Evolutionary conservation across 2,888 invertebrate species (phyloP).

Genomic region (Syrphus vitripennis): DNA sequence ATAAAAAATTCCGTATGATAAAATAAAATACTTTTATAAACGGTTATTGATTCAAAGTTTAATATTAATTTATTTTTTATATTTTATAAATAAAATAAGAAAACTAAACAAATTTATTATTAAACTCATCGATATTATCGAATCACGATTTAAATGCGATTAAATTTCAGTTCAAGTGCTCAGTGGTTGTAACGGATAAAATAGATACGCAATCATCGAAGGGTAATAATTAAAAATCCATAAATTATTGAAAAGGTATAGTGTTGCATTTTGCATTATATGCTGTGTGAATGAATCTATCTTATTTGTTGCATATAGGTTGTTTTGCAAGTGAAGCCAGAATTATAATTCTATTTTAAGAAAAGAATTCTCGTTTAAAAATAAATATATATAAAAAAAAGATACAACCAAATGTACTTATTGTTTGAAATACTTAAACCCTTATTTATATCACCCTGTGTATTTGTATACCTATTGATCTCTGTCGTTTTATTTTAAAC

Average conservation of each 20-base stretch:
- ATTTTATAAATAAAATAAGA: background rate
- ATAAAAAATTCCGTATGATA: conserved; percentile 11
- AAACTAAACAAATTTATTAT: background rate
- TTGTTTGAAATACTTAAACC: conserved; percentile 11
- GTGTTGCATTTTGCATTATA: background rate
- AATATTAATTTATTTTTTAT: background rate
- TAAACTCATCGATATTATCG: conserved; percentile 11
- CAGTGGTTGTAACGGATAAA: conserved; percentile 62
- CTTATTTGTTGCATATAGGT: conserved; percentile 25
- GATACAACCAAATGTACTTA: no score
- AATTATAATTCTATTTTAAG: conserved; percentile 12
- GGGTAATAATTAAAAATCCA: conserved; percentile 49
- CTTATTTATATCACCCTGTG: conserved; percentile 11
- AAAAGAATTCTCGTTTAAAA: background rate
- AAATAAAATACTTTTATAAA: background rate
- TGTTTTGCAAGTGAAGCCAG: background rate
- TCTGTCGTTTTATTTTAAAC: background rate
- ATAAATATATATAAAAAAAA: background rate
- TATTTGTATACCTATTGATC: background rate
- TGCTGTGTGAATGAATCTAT: background rate
- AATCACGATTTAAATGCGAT: conserved; percentile 34
- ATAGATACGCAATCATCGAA: conserved; percentile 35
- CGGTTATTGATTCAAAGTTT: conserved; percentile 15
- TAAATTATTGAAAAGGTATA: conserved; percentile 39
- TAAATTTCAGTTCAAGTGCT: conserved; percentile 49